These are phyloP conservation scores for Petrosia ficiformis DNA, from an alignment of 37 sponge, comb jelly and placozoan genomes.

Conservation along the genomic window DNA sequence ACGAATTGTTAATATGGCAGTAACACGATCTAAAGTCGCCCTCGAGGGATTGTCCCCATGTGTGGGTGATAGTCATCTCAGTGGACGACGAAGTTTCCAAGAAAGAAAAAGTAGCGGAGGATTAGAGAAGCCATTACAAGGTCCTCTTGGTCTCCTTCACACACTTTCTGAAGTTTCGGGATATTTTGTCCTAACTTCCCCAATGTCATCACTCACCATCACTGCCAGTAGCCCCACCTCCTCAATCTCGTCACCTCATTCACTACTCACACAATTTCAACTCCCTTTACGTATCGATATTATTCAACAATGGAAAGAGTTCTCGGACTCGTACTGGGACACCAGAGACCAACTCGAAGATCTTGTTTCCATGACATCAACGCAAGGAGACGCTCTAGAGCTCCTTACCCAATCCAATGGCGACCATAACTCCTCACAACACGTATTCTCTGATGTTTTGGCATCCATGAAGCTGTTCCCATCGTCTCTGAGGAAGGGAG, in stretches of 20 bases:
- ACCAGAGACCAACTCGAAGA: not conserved
- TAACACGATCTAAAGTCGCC: conserved; percentile 7
- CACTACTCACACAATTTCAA: conserved; percentile 25
- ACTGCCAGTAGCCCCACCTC: not conserved
- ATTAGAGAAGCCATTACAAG: not conserved
- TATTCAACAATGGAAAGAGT: conserved; percentile 8
- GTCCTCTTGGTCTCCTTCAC: conserved; percentile 32
- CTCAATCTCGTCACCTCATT: conserved; percentile 44
- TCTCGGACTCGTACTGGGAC: conserved; percentile 14
- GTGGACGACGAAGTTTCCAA: not conserved
- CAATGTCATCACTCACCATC: not conserved
- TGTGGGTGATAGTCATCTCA: not conserved
- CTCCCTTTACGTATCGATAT: not conserved
- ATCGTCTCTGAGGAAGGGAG: not conserved
- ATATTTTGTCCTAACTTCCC: conserved; percentile 6
- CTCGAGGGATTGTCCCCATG: not conserved
- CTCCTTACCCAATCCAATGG: not conserved
- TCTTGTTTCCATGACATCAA: no score
- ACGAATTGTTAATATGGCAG: conserved; percentile 48
- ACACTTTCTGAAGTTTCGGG: conserved; percentile 32
- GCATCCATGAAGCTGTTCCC: not conserved
- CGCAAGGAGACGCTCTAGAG: not conserved
- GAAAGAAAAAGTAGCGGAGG: not conserved
- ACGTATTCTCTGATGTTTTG: not conserved
- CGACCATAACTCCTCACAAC: not conserved